phyloP scores from a whole-genome alignment of 1,140 invertebrate genomes.

The Odontomachus brunneus region DNA sequence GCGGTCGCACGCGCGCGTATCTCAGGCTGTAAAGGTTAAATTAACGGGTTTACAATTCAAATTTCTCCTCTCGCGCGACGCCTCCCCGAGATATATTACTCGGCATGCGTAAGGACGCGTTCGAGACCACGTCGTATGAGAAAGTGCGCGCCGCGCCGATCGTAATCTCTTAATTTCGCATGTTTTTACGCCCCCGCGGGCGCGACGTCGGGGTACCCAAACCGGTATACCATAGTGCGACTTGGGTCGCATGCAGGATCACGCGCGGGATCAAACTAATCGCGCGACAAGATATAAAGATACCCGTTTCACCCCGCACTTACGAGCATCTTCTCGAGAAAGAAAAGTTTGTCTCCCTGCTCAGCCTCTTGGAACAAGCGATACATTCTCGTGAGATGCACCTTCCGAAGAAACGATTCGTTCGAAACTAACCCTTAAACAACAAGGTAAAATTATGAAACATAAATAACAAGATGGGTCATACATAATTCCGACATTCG shows the following conservation, averaged over 20 bases:
- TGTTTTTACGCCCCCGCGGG: constrained; percentile 58
- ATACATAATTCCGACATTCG: too few species aligned
- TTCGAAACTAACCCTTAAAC: too few species aligned
- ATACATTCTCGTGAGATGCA: too few species aligned
- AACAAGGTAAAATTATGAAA: too few species aligned
- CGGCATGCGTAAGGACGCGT: constrained; percentile 45
- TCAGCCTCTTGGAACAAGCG: too few species aligned
- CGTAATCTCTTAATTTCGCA: constrained; percentile 62
- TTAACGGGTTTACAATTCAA: constrained; percentile 55
- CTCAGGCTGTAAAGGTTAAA: constrained; percentile 28
- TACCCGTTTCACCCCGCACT: background rate
- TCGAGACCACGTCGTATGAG: constrained; percentile 49
- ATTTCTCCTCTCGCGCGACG: constrained; percentile 38
- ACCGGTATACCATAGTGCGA: constrained; percentile 49
- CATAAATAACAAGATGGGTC: too few species aligned
- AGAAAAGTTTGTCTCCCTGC: too few species aligned
- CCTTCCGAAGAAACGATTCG: too few species aligned
- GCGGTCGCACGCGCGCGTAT: background rate
- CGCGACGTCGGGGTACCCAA: constrained; percentile 16
- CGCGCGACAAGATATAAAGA: constrained; percentile 38
- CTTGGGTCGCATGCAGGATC: constrained; percentile 30
- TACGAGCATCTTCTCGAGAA: too few species aligned
- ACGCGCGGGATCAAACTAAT: constrained; percentile 48
- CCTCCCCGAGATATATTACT: constrained; percentile 44
- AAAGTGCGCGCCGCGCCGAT: constrained; percentile 50